Evolutionary conservation across 2,797 vertebrate genomes (phyloP).

Genomic region (Lagocephalus sceleratus): DNA sequence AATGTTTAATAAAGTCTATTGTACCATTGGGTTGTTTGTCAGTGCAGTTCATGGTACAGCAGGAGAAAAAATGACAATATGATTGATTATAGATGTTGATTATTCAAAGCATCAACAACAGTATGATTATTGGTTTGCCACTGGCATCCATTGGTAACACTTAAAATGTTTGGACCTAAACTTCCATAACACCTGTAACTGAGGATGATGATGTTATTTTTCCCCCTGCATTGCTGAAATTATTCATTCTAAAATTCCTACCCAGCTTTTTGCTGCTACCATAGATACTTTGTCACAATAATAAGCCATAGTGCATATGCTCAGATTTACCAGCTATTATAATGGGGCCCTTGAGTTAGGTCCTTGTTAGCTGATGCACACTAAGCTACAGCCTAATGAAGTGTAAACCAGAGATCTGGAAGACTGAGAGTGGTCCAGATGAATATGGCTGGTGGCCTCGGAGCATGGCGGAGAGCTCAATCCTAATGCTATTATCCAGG

Average conservation of each 20-base stretch:
- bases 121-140: too few relatives aligned
- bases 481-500: constrained; percentile 65
- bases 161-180: too few relatives aligned
- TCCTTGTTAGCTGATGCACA: constrained; percentile 62
- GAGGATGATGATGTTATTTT: too few relatives aligned
- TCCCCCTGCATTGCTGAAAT: too few relatives aligned
- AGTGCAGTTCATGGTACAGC: too few relatives aligned
- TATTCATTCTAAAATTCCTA: not conserved
- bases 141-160: too few relatives aligned
- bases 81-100: too few relatives aligned
- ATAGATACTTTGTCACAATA: constrained; percentile 45
- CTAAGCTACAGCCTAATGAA: constrained; percentile 69
- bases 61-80: too few relatives aligned
- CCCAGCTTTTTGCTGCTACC: constrained; percentile 32
- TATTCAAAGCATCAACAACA: too few relatives aligned
- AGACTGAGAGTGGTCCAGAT: constrained; percentile 28
- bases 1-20: too few relatives aligned
- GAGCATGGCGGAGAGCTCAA: constrained; percentile 42
- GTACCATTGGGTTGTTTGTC: too few relatives aligned
- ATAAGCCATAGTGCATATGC: constrained; percentile 32
- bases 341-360: constrained; percentile 62
- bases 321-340: constrained; percentile 42
- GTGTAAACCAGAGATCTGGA: constrained; percentile 64
- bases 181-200: too few relatives aligned
- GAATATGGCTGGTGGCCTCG: constrained; percentile 35